Evolutionary conservation across 2,113 vertebrate genomes (phyloP).

Genomic region (Rhagologus leucostigma): DNA sequence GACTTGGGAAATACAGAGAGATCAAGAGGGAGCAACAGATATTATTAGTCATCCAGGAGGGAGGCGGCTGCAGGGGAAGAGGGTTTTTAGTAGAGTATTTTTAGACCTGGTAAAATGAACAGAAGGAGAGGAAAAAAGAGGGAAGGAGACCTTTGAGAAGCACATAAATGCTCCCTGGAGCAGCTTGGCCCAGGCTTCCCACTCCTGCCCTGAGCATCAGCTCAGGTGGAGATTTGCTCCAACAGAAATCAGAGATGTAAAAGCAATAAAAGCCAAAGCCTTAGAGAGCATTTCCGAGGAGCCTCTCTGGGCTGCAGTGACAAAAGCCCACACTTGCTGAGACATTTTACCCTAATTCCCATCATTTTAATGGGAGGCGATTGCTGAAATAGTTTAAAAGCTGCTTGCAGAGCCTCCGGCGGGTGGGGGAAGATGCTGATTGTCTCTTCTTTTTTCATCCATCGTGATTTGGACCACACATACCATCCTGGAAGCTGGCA

Average conservation of each 20-base stretch:
- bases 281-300: not conserved
- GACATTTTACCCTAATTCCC: not conserved
- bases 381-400: not conserved
- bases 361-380: not conserved
- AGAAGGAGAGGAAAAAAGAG: not conserved
- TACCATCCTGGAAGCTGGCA: not conserved
- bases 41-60: slow-evolving; percentile 45
- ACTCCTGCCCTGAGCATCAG: not conserved
- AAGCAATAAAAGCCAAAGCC: not conserved
- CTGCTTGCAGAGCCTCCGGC: not conserved
- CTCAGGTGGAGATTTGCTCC: not conserved
- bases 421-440: not conserved
- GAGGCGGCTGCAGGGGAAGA: slow-evolving; percentile 33
- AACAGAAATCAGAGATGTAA: not conserved
- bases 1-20: slow-evolving; percentile 15
- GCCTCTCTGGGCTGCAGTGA: not conserved
- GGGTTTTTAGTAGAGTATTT: slow-evolving; percentile 38
- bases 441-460: not conserved
- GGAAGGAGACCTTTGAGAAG: not conserved
- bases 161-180: not conserved
- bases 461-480: accelerated
- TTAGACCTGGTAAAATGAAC: slow-evolving; percentile 44
- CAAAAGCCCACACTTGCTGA: not conserved
- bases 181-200: not conserved
- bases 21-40: slow-evolving; percentile 32